Evolutionary conservation across 1,140 invertebrate genomes (phyloP).

Genomic region (Apocrypta bakeri): DNA sequence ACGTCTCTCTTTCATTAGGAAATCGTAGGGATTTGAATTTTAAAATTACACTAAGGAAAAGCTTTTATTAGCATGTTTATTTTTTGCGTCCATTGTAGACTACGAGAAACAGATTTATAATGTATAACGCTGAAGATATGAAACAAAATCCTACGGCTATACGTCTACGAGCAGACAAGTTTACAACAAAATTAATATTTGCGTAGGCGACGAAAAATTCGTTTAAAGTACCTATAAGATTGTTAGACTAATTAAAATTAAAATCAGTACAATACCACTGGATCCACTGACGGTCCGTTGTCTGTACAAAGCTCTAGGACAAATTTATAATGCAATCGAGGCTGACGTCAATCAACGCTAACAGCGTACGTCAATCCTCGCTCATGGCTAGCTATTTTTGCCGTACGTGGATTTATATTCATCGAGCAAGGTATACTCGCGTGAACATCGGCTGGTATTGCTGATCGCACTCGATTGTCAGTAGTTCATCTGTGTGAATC

Average conservation of each 20-base stretch:
- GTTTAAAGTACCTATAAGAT: no score
- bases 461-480: background rate
- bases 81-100: no score
- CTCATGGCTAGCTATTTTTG: background rate
- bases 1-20: background rate
- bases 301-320: background rate
- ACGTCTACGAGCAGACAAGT: no score
- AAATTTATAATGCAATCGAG: background rate
- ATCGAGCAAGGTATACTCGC: background rate
- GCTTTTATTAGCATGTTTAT: background rate
- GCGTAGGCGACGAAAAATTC: no score
- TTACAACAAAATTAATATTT: no score
- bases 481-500: background rate
- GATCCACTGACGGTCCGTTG: background rate
- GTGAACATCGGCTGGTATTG: background rate
- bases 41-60: background rate
- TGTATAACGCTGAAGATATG: no score
- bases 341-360: no score
- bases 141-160: no score
- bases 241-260: no score
- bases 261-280: no score
- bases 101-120: no score
- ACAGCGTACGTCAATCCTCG: background rate
- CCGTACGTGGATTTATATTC: background rate
- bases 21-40: slow-evolving; percentile 29